Percentiles rank a stretch among this genome's conserved stretches.
Conservation (phyloP, 2,888 invertebrate genomes). For the Salticus scenicus region DNA sequence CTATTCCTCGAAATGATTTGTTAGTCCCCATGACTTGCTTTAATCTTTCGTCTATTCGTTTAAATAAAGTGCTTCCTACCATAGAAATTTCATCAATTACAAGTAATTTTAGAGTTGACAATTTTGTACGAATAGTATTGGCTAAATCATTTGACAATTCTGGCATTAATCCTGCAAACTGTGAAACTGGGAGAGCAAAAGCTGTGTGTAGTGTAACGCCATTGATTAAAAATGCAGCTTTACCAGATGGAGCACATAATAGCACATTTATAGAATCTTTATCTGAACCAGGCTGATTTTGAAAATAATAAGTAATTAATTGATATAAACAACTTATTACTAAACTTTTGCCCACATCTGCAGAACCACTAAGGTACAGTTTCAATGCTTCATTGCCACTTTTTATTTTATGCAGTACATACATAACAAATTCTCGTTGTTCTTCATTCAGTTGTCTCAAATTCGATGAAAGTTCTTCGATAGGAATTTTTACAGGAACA, state of each 20-base stretch:
- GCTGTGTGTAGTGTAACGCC: not conserved
- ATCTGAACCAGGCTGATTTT: not conserved
- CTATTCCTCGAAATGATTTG: slow-evolving; percentile 73
- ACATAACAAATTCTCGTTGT: not conserved
- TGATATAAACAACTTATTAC: too few species aligned
- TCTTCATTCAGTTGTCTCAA: not conserved
- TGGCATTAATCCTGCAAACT: not conserved
- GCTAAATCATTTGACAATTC: not conserved
- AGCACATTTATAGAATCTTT: not conserved
- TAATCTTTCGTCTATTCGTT: slow-evolving; percentile 73
- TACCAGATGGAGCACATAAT: not conserved
- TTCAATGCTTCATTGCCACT: too few species aligned
- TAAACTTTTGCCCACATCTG: too few species aligned
- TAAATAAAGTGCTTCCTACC: slow-evolving; percentile 72
- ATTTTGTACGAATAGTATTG: not conserved
- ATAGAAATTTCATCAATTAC: slow-evolving; percentile 75
- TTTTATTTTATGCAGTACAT: not conserved
- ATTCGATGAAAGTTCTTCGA: not conserved
- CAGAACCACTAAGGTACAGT: too few species aligned
- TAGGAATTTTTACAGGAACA: not conserved
- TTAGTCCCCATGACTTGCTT: slow-evolving; percentile 73
- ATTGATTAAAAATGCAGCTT: not conserved
- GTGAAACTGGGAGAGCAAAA: not conserved
- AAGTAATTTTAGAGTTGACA: not conserved
- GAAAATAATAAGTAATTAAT: not conserved